A percentile compares a stretch with the other conserved stretches of the same genome.
phyloP scores from a whole-genome alignment of 2,888 invertebrate species.

The Pandemis corylana region DNA sequence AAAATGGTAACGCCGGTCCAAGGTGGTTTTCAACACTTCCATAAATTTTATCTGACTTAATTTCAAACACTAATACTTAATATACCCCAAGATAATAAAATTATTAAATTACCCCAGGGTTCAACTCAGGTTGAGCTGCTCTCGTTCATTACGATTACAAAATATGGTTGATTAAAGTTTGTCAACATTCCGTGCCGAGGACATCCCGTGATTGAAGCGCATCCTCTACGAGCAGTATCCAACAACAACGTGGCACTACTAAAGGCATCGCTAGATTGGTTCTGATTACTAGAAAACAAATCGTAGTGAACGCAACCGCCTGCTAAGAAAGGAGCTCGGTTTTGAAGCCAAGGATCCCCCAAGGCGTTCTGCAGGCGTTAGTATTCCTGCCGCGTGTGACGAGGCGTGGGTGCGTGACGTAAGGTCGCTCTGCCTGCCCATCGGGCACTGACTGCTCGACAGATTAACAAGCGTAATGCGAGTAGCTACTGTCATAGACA shows the following conservation, averaged over 20 bases:
- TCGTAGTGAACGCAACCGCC: slow-evolving; percentile 69
- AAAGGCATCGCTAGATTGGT: slow-evolving; percentile 26
- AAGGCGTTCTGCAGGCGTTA: slow-evolving; percentile 80
- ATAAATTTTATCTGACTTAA: background rate
- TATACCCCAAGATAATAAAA: background rate
- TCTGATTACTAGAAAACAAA: slow-evolving; percentile 63
- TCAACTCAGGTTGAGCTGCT: too few relatives aligned
- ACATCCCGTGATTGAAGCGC: slow-evolving; percentile 30
- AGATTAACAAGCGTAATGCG: slow-evolving; percentile 69
- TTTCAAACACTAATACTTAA: background rate
- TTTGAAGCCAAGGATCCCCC: slow-evolving; percentile 85
- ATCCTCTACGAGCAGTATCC: slow-evolving; percentile 20
- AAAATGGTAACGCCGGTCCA: background rate
- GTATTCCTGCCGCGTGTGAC: slow-evolving; percentile 79
- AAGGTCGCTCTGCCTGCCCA: slow-evolving; percentile 77
- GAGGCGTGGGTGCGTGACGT: slow-evolving; percentile 78
- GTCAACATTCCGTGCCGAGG: slow-evolving; percentile 39
- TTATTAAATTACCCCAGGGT: background rate
- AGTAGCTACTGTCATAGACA: slow-evolving; percentile 43
- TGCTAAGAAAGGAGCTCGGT: slow-evolving; percentile 83
- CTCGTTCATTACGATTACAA: slow-evolving; percentile 20
- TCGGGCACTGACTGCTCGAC: slow-evolving; percentile 67
- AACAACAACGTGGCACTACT: slow-evolving; percentile 18
- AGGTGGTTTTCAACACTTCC: background rate
- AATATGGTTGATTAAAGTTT: slow-evolving; percentile 39